Evolutionary conservation across 2,888 invertebrate species (phyloP).

Genomic region (Pandemis cinnamomeana): DNA sequence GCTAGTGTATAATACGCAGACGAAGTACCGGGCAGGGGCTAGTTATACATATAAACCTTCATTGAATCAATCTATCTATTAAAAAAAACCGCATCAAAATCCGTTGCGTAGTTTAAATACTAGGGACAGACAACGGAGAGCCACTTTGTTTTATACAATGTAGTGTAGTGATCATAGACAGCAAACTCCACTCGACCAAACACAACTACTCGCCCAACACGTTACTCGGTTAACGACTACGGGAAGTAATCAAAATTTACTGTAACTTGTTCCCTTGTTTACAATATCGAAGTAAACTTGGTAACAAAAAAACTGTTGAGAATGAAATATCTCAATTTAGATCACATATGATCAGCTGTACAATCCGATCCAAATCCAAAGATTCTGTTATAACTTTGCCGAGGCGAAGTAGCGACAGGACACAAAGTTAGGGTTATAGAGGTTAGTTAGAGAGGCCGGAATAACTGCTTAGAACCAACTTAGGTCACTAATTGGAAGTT

Average conservation of each 20-base stretch:
- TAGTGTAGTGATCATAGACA: background rate
- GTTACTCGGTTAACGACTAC: background rate
- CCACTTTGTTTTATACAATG: no score
- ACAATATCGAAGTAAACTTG: background rate
- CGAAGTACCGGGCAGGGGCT: no score
- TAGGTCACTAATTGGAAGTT: slow-evolving; percentile 7
- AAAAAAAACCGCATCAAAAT: no score
- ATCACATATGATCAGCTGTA: no score
- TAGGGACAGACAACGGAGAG: no score
- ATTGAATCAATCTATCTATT: no score
- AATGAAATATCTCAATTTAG: no score
- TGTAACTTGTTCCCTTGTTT: slow-evolving; percentile 4
- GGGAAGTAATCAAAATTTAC: slow-evolving; percentile 14
- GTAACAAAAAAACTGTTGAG: background rate
- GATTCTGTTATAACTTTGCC: background rate
- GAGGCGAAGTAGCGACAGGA: background rate
- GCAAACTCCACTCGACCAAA: background rate
- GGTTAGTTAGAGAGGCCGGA: slow-evolving; percentile 4
- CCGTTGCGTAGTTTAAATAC: no score
- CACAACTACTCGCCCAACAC: background rate
- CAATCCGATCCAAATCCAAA: background rate
- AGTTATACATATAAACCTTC: no score
- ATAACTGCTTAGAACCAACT: background rate
- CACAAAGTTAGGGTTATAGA: slow-evolving; percentile 1
- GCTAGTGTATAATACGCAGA: no score